These are phyloP conservation scores for Dipodomys ordii DNA, from an alignment of 2,113 vertebrate species.

Conservation along the genomic window DNA sequence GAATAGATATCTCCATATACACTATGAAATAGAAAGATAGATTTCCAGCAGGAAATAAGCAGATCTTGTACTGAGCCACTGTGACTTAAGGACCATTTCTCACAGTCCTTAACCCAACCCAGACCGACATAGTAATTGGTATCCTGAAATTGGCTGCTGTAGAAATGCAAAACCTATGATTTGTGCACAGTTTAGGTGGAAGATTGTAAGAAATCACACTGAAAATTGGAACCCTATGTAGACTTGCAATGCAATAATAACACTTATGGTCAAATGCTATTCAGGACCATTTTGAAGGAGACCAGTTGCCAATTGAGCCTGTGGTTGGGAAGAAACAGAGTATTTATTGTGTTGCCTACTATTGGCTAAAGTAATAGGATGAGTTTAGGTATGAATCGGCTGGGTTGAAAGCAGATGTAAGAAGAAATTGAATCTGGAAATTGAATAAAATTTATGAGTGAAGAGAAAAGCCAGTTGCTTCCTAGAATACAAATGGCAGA, in stretches of 20 bases:
- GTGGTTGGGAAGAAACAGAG: neutral
- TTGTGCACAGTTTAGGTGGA: neutral
- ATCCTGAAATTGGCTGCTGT: neutral
- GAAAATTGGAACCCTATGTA: neutral
- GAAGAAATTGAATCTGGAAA: conserved; percentile 47
- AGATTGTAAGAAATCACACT: neutral
- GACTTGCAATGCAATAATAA: neutral
- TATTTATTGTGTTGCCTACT: neutral
- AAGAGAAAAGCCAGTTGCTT: conserved; percentile 17
- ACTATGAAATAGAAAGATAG: neutral
- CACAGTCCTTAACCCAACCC: neutral
- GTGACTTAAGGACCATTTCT: neutral
- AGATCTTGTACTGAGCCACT: neutral
- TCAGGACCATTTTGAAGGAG: neutral
- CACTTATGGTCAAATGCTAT: neutral
- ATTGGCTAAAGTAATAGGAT: neutral
- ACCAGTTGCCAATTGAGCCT: neutral
- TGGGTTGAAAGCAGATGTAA: conserved; percentile 24
- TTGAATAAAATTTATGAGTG: neutral
- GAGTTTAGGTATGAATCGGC: conserved; percentile 41
- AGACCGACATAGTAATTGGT: neutral
- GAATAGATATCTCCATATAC: neutral
- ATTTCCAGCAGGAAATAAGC: neutral
- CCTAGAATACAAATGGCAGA: conserved; percentile 1
- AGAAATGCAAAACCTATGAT: neutral